Evolutionary conservation across 2,797 vertebrate species (phyloP).

Genomic region (Microtus agrestis): DNA sequence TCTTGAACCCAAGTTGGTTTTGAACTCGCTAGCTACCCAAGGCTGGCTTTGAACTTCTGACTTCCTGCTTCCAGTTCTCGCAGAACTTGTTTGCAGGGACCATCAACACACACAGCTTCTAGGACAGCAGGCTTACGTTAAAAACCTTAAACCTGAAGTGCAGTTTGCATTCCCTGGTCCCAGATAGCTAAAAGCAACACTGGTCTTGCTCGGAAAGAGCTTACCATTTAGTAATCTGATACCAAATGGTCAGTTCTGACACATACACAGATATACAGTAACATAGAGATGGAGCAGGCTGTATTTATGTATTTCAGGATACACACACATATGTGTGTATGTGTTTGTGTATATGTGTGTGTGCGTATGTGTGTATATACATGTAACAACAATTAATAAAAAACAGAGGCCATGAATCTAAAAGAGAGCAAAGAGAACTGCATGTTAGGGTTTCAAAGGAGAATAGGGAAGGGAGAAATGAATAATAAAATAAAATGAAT

Average conservation of each 20-base stretch:
- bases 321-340: too few species aligned
- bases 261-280: background rate
- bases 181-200: background rate
- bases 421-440: background rate
- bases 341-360: rapidly evolving
- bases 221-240: background rate
- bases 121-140: background rate
- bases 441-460: background rate
- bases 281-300: background rate
- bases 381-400: background rate
- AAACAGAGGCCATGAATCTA: background rate
- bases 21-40: background rate
- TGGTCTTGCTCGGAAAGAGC: background rate
- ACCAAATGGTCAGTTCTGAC: background rate
- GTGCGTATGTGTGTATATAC: rapidly evolving
- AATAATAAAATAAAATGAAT: background rate
- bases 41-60: background rate
- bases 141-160: background rate
- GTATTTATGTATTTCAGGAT: background rate
- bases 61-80: background rate
- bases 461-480: too few species aligned
- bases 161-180: background rate
- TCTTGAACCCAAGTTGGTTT: background rate
- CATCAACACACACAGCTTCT: background rate
- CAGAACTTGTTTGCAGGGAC: background rate